Conservation (phyloP, 2,113 vertebrate genomes). For the Rana temporaria region DNA sequence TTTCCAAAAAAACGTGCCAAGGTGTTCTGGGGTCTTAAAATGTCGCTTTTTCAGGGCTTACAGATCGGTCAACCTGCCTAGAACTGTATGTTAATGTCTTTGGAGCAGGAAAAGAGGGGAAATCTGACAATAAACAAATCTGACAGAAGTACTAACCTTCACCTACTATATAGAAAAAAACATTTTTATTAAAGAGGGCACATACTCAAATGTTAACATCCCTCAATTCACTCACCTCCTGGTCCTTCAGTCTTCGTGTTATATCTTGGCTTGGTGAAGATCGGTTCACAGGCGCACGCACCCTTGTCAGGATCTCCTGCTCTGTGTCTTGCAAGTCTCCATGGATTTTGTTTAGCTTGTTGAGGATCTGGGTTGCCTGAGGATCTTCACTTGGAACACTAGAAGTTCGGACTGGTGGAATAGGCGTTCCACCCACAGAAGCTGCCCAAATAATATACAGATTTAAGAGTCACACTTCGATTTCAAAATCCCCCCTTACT, state of each 20-base stretch:
- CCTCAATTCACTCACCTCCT: constrained; percentile 75
- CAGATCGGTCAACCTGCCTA: no score
- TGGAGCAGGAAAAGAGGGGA: no score
- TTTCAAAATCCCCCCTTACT: background rate
- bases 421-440: constrained; percentile 34
- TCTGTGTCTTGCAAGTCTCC: constrained; percentile 75
- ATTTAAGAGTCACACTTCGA: background rate
- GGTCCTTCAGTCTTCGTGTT: constrained; percentile 76
- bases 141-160: no score
- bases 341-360: constrained; percentile 76
- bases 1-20: no score
- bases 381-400: constrained; percentile 67
- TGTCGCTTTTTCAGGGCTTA: no score
- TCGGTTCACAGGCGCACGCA: constrained; percentile 79
- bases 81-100: no score
- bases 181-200: no score
- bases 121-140: no score
- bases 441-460: constrained; percentile 51
- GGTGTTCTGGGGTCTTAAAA: no score
- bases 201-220: background rate
- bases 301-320: constrained; percentile 72
- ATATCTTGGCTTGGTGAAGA: constrained; percentile 78
- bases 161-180: no score
- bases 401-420: constrained; percentile 49
- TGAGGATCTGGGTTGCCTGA: constrained; percentile 69